phyloP scores from a whole-genome alignment of 2,113 vertebrate species.

The Microtus ochrogaster region DNA sequence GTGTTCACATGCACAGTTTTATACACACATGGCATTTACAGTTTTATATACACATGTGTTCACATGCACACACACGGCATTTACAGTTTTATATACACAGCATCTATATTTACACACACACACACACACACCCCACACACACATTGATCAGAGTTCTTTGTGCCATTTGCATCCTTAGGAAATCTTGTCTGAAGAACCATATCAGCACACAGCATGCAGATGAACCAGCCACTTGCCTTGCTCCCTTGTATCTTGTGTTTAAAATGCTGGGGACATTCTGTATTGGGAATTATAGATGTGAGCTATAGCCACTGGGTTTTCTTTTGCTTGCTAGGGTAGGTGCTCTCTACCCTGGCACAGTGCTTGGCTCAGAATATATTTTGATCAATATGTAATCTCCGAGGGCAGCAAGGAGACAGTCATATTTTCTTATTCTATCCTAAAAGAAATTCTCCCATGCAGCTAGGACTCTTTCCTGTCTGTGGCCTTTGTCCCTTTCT shows the following conservation, averaged over 20 bases:
- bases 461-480: background rate
- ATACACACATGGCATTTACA: too few relatives aligned
- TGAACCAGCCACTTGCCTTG: background rate
- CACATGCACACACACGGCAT: background rate
- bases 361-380: background rate
- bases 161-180: background rate
- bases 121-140: background rate
- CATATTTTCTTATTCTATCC: background rate
- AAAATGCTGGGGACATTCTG: background rate
- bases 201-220: background rate
- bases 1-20: too few relatives aligned
- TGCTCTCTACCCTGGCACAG: background rate
- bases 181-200: too few relatives aligned
- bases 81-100: too few relatives aligned
- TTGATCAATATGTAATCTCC: background rate
- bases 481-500: background rate
- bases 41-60: too few relatives aligned
- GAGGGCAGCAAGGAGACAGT: background rate
- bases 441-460: background rate
- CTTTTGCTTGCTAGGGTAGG: background rate
- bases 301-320: background rate
- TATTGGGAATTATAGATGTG: background rate
- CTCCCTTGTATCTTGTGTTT: background rate
- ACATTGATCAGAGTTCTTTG: background rate
- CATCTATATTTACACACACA: background rate